Base-by-base conservation (phyloP, 2,113 vertebrate species). In the Gobiocypris rarus region DNA sequence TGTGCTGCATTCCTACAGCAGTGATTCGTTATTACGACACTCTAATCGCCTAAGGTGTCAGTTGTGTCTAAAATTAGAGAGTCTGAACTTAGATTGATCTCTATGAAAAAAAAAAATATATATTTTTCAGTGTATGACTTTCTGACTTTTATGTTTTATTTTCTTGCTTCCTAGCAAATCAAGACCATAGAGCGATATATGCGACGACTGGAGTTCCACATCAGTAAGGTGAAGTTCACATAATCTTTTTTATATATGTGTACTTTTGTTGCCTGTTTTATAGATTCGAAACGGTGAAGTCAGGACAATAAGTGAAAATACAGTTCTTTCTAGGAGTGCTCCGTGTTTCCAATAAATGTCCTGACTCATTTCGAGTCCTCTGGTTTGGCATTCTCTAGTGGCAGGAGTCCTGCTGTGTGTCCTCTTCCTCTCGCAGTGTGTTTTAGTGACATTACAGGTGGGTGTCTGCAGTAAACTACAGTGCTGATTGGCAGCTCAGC, bases 191-290 rank as follows among this genome's bases (percentile, higher is more conserved):
- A 99, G 89, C 92, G 98, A 86, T 99, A 98, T 91, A 96, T 98
- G 94, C 95, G 98, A 83, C 96, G 97, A 69, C 94, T 99, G 92
- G 98, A 99, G 93, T 99, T 99, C 90, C 98, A 99, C 92, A 98
- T 99, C 54, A 99, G 98, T 91, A 98, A 99, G 98, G 98, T 99
- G 95, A 79, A 28, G 75, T 63, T n/a, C 34, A 59, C 9, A 22
- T 58, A 3, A 7, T 59, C 14, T 24, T 50, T 0, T 59, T 19
- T 38, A 34, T 26, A 2, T 15, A 1, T 76, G 15, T 61, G 17
- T 43, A 13, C 22, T 15, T 58, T 58, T 14, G 1, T 26, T 65
- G 26, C 11, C 9, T 58, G 31, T 10, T 28, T 67, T 14, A 28
- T 43, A 28, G 61, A 52, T 67, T 78, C 14, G 52, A 78, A 78